Conservation (phyloP, 2,113 vertebrate genomes). For the Lota lota region DNA sequence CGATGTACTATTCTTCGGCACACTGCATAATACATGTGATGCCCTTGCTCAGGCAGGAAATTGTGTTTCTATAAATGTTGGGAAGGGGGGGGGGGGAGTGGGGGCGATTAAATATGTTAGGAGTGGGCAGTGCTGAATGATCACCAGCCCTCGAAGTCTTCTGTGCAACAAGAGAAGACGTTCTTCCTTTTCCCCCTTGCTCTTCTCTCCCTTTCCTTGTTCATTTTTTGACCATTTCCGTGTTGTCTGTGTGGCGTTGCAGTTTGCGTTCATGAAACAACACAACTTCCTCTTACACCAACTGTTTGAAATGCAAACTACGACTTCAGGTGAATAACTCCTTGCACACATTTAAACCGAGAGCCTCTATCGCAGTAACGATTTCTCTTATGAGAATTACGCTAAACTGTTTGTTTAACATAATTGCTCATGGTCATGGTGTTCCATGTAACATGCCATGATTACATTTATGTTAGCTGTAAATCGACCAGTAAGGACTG, state of each 20-base stretch:
- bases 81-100: too few relatives aligned
- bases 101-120: constrained; percentile 27
- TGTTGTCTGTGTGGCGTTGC: neutral
- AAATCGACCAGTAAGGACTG: too few relatives aligned
- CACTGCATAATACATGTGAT: constrained; percentile 57
- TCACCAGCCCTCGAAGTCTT: constrained; percentile 7
- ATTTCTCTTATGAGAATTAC: too few relatives aligned
- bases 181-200: neutral
- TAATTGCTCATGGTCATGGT: neutral
- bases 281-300: too few relatives aligned
- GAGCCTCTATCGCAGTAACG: too few relatives aligned
- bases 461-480: neutral
- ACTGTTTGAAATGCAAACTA: neutral
- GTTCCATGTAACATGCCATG: too few relatives aligned
- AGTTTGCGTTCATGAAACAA: constrained; percentile 3
- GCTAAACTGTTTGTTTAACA: too few relatives aligned
- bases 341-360: too few relatives aligned
- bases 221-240: neutral
- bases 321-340: neutral
- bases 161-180: neutral
- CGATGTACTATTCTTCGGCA: constrained; percentile 30
- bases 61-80: constrained; percentile 59
- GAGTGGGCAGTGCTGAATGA: constrained; percentile 27
- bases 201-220: neutral
- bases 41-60: constrained; percentile 42